Conservation (phyloP, 2,113 vertebrate species). For the Ancistrus triradiatus region DNA sequence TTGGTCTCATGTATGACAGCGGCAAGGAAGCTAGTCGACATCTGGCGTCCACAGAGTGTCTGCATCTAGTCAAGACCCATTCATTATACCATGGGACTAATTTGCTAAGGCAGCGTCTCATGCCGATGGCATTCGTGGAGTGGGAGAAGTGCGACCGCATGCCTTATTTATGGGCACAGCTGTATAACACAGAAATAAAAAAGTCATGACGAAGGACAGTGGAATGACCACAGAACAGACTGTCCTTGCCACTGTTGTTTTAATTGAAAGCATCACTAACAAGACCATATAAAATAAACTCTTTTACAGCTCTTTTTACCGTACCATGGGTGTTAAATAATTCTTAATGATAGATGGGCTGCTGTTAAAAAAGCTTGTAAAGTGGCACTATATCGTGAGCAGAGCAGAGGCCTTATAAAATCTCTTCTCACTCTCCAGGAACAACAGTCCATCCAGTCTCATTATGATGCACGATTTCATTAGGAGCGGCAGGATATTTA, state of each 20-base stretch:
- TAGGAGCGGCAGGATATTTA: slow-evolving; percentile 32
- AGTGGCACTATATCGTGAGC: slow-evolving; percentile 14
- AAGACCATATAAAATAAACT: slow-evolving; percentile 51
- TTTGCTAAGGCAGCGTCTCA: slow-evolving; percentile 33
- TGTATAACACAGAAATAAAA: slow-evolving; percentile 7
- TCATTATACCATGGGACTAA: slow-evolving; percentile 15
- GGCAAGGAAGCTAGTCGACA: no score
- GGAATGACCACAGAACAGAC: neutral
- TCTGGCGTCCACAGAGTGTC: no score
- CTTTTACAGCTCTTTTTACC: slow-evolving; percentile 9
- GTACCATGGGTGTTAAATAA: slow-evolving; percentile 32
- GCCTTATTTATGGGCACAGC: slow-evolving; percentile 2
- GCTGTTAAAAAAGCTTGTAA: slow-evolving; percentile 33
- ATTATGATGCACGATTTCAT: slow-evolving; percentile 32
- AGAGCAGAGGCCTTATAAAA: slow-evolving; percentile 30
- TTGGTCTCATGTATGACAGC: no score
- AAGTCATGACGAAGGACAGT: neutral
- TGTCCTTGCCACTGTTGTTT: slow-evolving; percentile 33
- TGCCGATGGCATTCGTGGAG: slow-evolving; percentile 7
- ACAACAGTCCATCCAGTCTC: slow-evolving; percentile 24
- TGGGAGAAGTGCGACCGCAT: neutral
- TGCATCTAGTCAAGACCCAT: slow-evolving; percentile 25
- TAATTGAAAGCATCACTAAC: slow-evolving; percentile 37
- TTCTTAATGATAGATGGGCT: slow-evolving; percentile 40
- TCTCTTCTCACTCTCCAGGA: slow-evolving; percentile 14